Evolutionary conservation across 2,113 vertebrate species (phyloP), one percentile per base, ranked within the genome.

Genomic region (Edolisoma coerulescens): DNA sequence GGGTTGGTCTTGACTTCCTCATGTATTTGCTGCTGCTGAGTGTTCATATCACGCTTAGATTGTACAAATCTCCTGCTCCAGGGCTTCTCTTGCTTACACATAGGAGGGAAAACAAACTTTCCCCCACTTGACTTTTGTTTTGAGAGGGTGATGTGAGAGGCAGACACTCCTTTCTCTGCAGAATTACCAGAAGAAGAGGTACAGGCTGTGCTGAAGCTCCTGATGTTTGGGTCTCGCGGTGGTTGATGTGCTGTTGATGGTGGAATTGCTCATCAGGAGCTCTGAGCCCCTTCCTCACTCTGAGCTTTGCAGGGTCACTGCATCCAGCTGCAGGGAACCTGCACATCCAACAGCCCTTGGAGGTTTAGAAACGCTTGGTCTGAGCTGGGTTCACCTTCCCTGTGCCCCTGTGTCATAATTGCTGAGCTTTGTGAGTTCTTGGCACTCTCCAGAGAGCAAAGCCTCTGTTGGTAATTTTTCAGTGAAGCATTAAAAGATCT

Each of bases 401-500:
- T 17, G 11, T 44, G 69, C 3, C 33, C 15, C 21, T 28, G 59
- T 10, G 11, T 45, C 52, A 41, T 22, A 70, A 79, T 35, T 93
- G 91, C 69, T 53, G 78, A 71, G 45, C 73, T 94, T 79, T 76
- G 42, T 17, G 69, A 85, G 71, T 28, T 79, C 87, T 78, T 94
- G 92, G 92, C 95, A 41, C 60, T 69, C 84, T 45, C 67, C 75
- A 71, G 82, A 77, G 78, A 91, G 49, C 30, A 78, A 77, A 94
- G 57, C 42, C 73, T 87, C 83, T 78, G 75, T 11, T 27, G n/a
- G 92, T 76, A 60, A 91, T 95, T 90, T 75, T 59, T 93, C 89
- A 91, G 47, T 4, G 61, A 94, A 95, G 89, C 95, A 90, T 94
- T 57, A 96, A 96, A 92, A 92, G 65, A 69, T 74, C 89, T 90